These are phyloP conservation scores for Drosophila mayri DNA, from an alignment of 1,140 invertebrate genomes.

Conservation along the genomic window DNA sequence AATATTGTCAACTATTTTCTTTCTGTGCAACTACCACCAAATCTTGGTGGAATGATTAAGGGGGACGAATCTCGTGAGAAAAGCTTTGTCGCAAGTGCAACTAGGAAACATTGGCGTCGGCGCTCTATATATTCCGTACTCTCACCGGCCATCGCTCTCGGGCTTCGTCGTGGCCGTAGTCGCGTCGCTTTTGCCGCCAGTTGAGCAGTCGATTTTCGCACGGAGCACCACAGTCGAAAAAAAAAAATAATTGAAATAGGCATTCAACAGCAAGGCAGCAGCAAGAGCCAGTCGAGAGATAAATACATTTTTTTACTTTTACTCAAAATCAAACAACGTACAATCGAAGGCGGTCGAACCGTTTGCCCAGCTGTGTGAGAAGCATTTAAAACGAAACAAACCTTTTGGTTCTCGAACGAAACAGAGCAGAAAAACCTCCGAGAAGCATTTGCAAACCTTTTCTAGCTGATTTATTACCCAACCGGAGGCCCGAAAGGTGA, in stretches of 20 bases:
- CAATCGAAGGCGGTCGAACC: slow-evolving; percentile 29
- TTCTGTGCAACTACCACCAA: slow-evolving; percentile 11
- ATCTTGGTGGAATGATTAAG: slow-evolving; percentile 3
- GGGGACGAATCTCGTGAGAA: slow-evolving; percentile 49
- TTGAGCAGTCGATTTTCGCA: slow-evolving; percentile 76
- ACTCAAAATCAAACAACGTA: slow-evolving; percentile 33
- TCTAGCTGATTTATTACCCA: slow-evolving; percentile 36
- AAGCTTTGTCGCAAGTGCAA: slow-evolving; percentile 69
- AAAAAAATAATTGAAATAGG: slow-evolving; percentile 70
- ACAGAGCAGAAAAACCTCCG: slow-evolving; percentile 15
- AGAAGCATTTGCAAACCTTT: slow-evolving; percentile 26
- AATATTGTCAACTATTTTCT: background rate
- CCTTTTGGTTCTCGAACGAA: slow-evolving; percentile 57
- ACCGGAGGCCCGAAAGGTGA: slow-evolving; percentile 66
- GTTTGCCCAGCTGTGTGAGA: slow-evolving; percentile 40
- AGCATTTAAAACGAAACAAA: slow-evolving; percentile 57
- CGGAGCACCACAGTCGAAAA: slow-evolving; percentile 70
- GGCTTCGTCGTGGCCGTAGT: slow-evolving; percentile 23
- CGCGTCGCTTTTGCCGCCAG: slow-evolving; percentile 49
- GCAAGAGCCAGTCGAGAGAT: slow-evolving; percentile 39
- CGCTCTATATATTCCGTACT: slow-evolving; percentile 26
- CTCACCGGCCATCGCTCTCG: slow-evolving; percentile 31
- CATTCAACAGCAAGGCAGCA: slow-evolving; percentile 59
- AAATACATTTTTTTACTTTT: slow-evolving; percentile 34
- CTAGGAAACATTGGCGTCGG: slow-evolving; percentile 59